Conservation (phyloP, 1,140 invertebrate species). For the Papilio helenus region DNA sequence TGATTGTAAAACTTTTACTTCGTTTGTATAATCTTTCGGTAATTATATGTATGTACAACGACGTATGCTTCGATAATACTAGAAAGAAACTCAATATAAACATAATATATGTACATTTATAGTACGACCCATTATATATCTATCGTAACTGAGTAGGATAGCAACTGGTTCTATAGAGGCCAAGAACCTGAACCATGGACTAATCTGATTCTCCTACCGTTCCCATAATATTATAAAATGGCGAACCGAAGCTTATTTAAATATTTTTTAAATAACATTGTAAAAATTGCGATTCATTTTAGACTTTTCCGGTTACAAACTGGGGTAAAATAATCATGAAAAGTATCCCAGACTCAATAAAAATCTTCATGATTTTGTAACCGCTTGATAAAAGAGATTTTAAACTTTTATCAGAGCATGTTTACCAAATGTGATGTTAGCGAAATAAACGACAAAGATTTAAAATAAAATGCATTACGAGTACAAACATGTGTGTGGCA, state of each 20-base stretch:
- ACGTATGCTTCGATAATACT: neutral
- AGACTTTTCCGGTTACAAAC: too few species aligned
- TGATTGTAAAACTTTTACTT: neutral
- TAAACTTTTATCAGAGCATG: neutral
- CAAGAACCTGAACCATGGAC: neutral
- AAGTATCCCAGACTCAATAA: too few species aligned
- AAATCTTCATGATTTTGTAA: too few species aligned
- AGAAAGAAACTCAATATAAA: neutral
- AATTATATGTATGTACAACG: neutral
- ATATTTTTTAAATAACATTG: too few species aligned
- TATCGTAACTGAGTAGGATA: neutral
- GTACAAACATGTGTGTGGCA: slow-evolving; percentile 1
- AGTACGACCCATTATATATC: too few species aligned
- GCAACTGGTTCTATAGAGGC: neutral
- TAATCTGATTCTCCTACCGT: neutral
- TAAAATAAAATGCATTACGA: slow-evolving; percentile 7
- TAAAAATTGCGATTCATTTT: too few species aligned
- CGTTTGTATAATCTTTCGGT: neutral
- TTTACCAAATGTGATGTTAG: neutral
- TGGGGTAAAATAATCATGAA: too few species aligned
- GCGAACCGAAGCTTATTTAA: neutral
- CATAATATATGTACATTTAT: neutral
- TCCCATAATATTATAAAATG: too few species aligned
- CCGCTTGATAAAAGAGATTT: neutral
- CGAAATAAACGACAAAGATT: neutral